These are phyloP conservation scores for Gambusia holbrooki DNA, from an alignment of 2,113 vertebrate species.

Conservation along the genomic window DNA sequence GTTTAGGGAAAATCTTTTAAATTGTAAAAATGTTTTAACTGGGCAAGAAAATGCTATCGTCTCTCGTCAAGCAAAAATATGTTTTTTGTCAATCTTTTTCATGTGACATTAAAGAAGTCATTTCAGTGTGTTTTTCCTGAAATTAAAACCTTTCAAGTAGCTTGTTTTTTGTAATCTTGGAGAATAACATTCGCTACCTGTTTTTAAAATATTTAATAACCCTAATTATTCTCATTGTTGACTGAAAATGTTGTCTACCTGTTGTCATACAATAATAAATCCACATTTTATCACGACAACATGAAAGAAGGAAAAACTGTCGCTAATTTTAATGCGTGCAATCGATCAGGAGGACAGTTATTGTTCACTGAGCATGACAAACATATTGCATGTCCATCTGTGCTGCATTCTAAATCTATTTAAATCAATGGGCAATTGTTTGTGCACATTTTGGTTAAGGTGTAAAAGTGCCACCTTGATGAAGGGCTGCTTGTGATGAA, in stretches of 20 bases:
- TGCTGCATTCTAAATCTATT: neutral
- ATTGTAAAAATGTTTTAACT: too few relatives aligned
- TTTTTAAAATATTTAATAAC: neutral
- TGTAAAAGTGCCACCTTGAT: neutral
- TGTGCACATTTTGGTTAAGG: neutral
- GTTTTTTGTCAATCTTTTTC: neutral
- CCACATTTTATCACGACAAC: neutral
- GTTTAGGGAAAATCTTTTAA: constrained; percentile 26
- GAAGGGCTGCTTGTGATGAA: constrained; percentile 9
- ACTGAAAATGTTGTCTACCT: neutral
- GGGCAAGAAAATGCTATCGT: too few relatives aligned
- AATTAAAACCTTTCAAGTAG: neutral
- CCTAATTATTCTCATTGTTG: neutral
- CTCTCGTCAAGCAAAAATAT: neutral
- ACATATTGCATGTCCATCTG: neutral
- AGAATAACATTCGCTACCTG: neutral
- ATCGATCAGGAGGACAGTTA: neutral
- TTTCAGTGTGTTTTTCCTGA: neutral
- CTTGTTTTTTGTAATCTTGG: neutral
- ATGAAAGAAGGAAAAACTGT: neutral
- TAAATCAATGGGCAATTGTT: constrained; percentile 18
- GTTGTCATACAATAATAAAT: neutral
- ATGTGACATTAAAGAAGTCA: neutral
- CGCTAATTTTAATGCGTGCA: neutral
- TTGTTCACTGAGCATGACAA: neutral